phyloP scores from a whole-genome alignment of 2,888 invertebrate species.

The Trichogramma dendrolimi region DNA sequence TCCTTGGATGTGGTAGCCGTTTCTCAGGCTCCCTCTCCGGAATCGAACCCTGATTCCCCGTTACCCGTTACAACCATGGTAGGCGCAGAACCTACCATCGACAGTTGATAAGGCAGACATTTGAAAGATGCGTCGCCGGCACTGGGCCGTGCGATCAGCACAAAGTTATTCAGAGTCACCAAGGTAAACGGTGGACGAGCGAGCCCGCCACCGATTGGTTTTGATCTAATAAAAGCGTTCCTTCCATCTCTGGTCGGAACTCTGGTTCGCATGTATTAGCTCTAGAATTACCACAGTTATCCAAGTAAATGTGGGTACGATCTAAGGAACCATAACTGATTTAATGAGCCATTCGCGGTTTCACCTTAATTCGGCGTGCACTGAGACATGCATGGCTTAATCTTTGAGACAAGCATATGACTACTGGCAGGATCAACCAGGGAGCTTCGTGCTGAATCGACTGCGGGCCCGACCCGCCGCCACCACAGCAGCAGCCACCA shows the following conservation, averaged over 20 bases:
- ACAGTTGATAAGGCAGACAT: conserved; percentile 56
- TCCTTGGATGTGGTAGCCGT: conserved; percentile 70
- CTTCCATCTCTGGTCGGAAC: conserved; percentile 51
- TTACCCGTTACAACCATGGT: conserved; percentile 57
- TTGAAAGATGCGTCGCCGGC: conserved; percentile 56
- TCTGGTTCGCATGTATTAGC: conserved; percentile 62
- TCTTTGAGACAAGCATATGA: conserved; percentile 67
- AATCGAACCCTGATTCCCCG: conserved; percentile 72
- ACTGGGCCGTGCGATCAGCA: conserved; percentile 45
- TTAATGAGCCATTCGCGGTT: conserved; percentile 62
- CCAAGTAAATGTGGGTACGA: conserved; percentile 55
- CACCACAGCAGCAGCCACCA: too few species aligned
- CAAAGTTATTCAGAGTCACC: conserved; percentile 55
- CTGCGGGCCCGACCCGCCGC: too few species aligned
- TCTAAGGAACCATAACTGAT: conserved; percentile 60
- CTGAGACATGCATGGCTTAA: conserved; percentile 67
- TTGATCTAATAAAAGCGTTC: conserved; percentile 54
- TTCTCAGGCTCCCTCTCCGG: conserved; percentile 69
- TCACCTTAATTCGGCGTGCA: conserved; percentile 58
- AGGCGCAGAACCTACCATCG: conserved; percentile 14
- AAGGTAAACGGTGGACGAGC: conserved; percentile 51
- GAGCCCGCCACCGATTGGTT: conserved; percentile 51
- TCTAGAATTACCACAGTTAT: conserved; percentile 66
- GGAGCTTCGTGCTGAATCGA: conserved; percentile 28
- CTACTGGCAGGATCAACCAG: conserved; percentile 56